phyloP scores from a whole-genome alignment of 2,888 invertebrate genomes.

The Polyommatus iphigenia region DNA sequence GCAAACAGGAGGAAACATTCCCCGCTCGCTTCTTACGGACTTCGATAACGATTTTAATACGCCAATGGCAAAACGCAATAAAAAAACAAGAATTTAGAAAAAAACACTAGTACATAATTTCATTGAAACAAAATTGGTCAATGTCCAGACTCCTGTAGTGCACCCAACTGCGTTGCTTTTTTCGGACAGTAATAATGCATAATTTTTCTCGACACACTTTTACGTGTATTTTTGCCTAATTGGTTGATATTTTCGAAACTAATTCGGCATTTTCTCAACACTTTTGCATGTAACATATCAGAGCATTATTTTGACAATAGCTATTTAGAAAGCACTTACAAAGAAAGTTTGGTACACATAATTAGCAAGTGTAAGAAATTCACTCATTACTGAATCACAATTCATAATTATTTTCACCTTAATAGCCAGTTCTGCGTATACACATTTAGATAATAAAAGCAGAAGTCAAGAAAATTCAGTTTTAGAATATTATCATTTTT shows the following conservation, averaged over 20 bases:
- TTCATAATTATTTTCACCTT: constrained; percentile 29
- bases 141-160: background rate
- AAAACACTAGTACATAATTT: background rate
- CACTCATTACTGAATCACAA: constrained; percentile 30
- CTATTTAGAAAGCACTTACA: constrained; percentile 28
- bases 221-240: background rate
- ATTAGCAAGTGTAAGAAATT: constrained; percentile 29
- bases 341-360: constrained; percentile 31
- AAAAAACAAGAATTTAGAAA: background rate
- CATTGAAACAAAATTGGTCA: background rate
- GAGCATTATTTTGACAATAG: constrained; percentile 26
- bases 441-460: constrained; percentile 9
- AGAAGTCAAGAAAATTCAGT: constrained; percentile 15
- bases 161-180: background rate
- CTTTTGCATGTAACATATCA: constrained; percentile 17
- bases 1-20: constrained; percentile 55
- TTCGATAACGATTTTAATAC: background rate
- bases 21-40: constrained; percentile 9
- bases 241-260: constrained; percentile 15
- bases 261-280: constrained; percentile 28
- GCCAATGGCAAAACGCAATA: background rate
- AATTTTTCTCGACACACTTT: constrained; percentile 14
- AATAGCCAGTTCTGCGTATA: constrained; percentile 15
- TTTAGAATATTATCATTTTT: background rate
- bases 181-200: background rate